A percentile compares a stretch with the other conserved stretches of the same genome.
Evolutionary conservation across 2,888 invertebrate genomes (phyloP).

Genomic region (Yponomeuta malinellus): DNA sequence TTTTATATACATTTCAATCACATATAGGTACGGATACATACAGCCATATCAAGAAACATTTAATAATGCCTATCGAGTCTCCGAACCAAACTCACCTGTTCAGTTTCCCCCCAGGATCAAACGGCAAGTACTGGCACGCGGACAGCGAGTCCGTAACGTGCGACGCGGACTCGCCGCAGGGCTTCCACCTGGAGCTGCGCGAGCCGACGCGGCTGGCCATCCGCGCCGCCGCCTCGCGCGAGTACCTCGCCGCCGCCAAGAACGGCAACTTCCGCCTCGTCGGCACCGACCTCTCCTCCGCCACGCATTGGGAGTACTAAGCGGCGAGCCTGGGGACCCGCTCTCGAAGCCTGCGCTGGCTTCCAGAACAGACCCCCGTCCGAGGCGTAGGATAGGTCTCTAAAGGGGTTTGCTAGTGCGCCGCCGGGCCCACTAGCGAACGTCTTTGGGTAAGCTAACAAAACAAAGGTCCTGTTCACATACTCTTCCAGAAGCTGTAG

Average conservation of each 20-base stretch:
- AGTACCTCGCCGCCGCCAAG: constrained; percentile 92
- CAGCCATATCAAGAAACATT: no score
- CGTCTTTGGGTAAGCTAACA: constrained; percentile 1
- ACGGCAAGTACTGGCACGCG: constrained; percentile 95
- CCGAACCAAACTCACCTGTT: neutral
- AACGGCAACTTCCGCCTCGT: constrained; percentile 93
- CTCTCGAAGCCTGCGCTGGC: neutral
- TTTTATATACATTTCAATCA: no score
- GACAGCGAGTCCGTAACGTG: constrained; percentile 91
- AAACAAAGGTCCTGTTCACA: constrained; percentile 32
- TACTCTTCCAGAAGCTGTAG: constrained; percentile 40
- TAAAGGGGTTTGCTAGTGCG: neutral
- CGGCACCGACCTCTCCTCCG: constrained; percentile 83
- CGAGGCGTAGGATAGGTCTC: neutral
- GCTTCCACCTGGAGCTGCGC: constrained; percentile 94
- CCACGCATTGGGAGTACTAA: constrained; percentile 97
- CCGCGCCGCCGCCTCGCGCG: constrained; percentile 82
- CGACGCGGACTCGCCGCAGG: constrained; percentile 87
- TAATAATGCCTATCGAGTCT: no score
- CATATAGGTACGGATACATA: no score
- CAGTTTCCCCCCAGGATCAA: constrained; percentile 80
- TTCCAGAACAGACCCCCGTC: neutral
- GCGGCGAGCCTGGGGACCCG: neutral
- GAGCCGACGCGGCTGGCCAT: constrained; percentile 95
- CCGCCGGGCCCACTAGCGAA: neutral